Conservation (phyloP, 2,888 invertebrate genomes). For the Epirrhoe alternata region DNA sequence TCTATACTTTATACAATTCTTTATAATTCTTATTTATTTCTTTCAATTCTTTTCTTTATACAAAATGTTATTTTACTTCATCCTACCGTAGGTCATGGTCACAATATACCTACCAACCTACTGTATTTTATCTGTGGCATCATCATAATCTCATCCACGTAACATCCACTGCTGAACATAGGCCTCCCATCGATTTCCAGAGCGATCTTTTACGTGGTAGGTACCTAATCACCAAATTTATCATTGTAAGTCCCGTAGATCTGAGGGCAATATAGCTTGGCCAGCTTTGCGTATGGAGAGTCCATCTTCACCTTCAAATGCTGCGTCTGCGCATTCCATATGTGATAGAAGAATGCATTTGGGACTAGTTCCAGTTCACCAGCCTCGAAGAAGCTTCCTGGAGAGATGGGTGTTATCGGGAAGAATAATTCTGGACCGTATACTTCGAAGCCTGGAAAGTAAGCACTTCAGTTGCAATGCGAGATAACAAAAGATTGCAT, state of each 20-base stretch:
- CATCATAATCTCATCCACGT: too few relatives aligned
- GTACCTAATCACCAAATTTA: background rate
- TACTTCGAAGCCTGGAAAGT: constrained; percentile 32
- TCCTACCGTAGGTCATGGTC: too few relatives aligned
- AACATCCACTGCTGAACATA: too few relatives aligned
- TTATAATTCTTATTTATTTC: too few relatives aligned
- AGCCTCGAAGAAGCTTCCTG: background rate
- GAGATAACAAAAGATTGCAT: too few relatives aligned
- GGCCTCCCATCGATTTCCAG: too few relatives aligned
- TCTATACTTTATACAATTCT: too few relatives aligned
- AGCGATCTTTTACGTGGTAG: too few relatives aligned
- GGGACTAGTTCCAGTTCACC: background rate
- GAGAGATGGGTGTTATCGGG: background rate
- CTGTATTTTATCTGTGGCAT: too few relatives aligned
- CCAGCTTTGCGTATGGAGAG: constrained; percentile 42
- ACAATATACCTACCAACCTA: too few relatives aligned
- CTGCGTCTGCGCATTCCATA: constrained; percentile 26
- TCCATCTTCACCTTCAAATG: constrained; percentile 13
- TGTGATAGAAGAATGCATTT: constrained; percentile 26
- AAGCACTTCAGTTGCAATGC: background rate
- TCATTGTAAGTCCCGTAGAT: constrained; percentile 34
- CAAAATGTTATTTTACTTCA: too few relatives aligned
- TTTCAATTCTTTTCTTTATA: too few relatives aligned
- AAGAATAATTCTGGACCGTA: constrained; percentile 19
- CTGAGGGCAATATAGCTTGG: constrained; percentile 42